These are phyloP conservation scores for Percopsis transmontana DNA, from an alignment of 2,113 vertebrate genomes.

Conservation along the genomic window DNA sequence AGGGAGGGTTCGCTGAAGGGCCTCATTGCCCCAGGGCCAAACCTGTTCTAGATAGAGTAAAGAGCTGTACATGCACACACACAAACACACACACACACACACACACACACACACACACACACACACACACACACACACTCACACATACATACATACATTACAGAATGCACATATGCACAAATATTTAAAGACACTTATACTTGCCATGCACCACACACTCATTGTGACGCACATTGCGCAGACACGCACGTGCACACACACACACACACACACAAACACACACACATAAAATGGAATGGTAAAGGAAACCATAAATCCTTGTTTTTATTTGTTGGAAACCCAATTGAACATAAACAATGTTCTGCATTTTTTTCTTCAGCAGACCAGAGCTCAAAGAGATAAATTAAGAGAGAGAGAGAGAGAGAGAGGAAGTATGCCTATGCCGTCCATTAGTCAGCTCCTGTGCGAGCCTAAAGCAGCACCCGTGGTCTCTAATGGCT, in stretches of 20 bases:
- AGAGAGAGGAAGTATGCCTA: constrained; percentile 42
- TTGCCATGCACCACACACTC: neutral
- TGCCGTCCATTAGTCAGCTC: constrained; percentile 95
- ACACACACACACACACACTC: too few relatives aligned
- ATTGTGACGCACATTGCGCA: too few relatives aligned
- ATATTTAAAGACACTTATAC: too few relatives aligned
- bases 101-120: too few relatives aligned
- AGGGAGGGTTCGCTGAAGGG: constrained; percentile 7
- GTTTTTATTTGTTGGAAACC: constrained; percentile 58
- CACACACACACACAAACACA: neutral
- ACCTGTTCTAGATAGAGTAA: constrained; percentile 26
- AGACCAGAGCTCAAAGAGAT: constrained; percentile 20
- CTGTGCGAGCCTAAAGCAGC: constrained; percentile 89
- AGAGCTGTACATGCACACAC: constrained; percentile 27
- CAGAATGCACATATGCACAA: neutral
- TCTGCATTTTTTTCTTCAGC: constrained; percentile 22
- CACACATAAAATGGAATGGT: constrained; percentile 37
- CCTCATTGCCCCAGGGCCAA: constrained; percentile 30
- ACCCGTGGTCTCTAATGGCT: constrained; percentile 89
- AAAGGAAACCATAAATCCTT: constrained; percentile 1
- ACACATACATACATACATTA: neutral
- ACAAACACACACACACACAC: neutral
- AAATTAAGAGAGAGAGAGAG: constrained; percentile 80
- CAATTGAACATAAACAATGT: constrained; percentile 56
- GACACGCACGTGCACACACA: too few relatives aligned